Evolutionary conservation across 2,113 vertebrate species (phyloP), one percentile per base, ranked within the genome.

Genomic region (Crypturellus undulatus): DNA sequence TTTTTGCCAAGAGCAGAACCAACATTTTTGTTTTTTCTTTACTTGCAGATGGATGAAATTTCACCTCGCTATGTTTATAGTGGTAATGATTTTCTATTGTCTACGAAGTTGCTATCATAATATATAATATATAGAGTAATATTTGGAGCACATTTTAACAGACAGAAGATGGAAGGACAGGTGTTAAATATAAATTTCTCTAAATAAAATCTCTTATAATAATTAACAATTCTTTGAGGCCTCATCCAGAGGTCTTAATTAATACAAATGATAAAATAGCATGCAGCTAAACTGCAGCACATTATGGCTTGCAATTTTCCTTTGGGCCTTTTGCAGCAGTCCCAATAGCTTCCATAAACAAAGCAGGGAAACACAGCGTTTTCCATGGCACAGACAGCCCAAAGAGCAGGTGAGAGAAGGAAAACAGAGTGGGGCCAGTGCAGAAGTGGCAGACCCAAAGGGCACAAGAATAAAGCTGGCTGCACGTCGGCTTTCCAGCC

Each of bases 141-240:
- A 82, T 25, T 16, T 73, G 56, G 67, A 73, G 38, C 54, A 94
- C 6, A 7, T 40, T 40, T n/a, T 63, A 32, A 40, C 26, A 78
- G 28, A 85, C 4, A 22, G 42, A 45, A 84, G 70, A 40, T n/a
- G 10, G 49, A 49, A 49, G 49, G 49, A 49, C 49, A 87, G 89
- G 63, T 90, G 67, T 43, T 28, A n/a, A 87, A 45, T 87, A 88
- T 54, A 60, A 73, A 92, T 85, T 58, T 73, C 81, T 34, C 56
- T 72, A 47, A 81, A 26, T 77, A 92, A 56, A 1, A 0, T 16
- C 19, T 54, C 79, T 69, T 84, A 0, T 58, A 79, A 43, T 42
- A 81, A 78, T 84, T 90, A 81, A 89, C 64, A 84, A 72, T 15
- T 69, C 87, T 91, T 81, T 2, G 3, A 51, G 59, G 75, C 32